These are phyloP conservation scores for Varanus salvator DNA, from an alignment of 2,113 vertebrate species.

Conservation along the genomic window DNA sequence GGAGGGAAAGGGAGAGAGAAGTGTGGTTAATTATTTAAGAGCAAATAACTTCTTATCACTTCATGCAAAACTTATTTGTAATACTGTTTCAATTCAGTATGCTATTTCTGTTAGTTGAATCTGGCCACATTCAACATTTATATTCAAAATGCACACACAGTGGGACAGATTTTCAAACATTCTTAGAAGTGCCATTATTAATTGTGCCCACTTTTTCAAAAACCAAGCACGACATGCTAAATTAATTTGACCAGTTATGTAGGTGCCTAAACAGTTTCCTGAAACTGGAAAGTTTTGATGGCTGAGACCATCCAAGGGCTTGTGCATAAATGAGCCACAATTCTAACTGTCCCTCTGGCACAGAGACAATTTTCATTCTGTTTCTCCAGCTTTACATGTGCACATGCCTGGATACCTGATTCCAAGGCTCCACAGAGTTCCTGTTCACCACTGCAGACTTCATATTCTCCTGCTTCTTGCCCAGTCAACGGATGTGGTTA, in stretches of 20 bases:
- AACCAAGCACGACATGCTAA: background rate
- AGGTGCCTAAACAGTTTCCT: background rate
- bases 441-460: too few species aligned
- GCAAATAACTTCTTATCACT: conserved; percentile 10
- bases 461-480: too few species aligned
- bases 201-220: conserved; percentile 4
- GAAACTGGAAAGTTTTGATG: background rate
- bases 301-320: conserved; percentile 4
- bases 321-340: background rate
- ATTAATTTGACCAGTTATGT: background rate
- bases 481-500: too few species aligned
- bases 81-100: conserved; percentile 6
- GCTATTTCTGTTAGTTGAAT: conserved; percentile 22
- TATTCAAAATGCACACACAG: background rate
- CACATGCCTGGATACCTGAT: background rate
- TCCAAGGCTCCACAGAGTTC: too few species aligned
- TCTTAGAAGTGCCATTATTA: background rate
- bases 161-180: background rate
- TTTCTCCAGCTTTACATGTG: background rate
- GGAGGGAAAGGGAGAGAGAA: background rate
- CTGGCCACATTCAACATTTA: background rate
- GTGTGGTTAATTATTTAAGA: conserved; percentile 3
- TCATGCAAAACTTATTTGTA: conserved; percentile 31
- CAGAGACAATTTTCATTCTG: background rate
- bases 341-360: background rate